phyloP scores from a whole-genome alignment of 1,140 invertebrate species.

The Akabosia matsudoensis region DNA sequence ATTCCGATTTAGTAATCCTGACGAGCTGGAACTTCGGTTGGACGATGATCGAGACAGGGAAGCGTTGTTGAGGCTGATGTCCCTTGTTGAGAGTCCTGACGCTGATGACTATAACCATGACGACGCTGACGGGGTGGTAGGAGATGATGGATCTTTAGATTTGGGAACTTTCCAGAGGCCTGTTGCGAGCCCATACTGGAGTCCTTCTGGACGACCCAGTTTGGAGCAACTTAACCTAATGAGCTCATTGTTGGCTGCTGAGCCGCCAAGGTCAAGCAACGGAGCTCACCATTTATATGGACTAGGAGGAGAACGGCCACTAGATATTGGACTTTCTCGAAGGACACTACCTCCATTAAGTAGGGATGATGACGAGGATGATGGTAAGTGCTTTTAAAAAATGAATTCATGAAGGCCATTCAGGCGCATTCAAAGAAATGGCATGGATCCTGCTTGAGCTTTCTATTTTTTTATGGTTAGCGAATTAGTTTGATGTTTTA shows the following conservation, averaged over 20 bases:
- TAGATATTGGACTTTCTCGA: not conserved
- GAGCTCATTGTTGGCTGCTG: constrained; percentile 13
- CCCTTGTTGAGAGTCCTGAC: not conserved
- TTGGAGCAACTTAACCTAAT: constrained; percentile 30
- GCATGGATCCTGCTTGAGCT: too few relatives aligned
- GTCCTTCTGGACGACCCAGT: constrained; percentile 12
- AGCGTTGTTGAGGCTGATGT: constrained; percentile 21
- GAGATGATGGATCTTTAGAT: constrained; percentile 18
- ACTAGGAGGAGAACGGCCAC: constrained; percentile 13
- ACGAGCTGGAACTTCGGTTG: constrained; percentile 30
- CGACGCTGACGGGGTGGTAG: not conserved
- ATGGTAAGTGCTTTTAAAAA: constrained; percentile 9
- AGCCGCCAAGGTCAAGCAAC: not conserved
- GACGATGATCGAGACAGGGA: constrained; percentile 25
- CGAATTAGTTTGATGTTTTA: too few relatives aligned
- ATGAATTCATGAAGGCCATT: too few relatives aligned
- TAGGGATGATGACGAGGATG: constrained; percentile 14
- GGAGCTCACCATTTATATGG: not conserved
- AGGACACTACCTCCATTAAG: not conserved
- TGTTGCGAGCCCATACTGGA: constrained; percentile 7
- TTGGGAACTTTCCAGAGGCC: constrained; percentile 27
- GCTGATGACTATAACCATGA: not conserved
- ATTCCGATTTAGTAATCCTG: not conserved
- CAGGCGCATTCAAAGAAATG: not conserved
- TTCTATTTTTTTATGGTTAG: too few relatives aligned